These are phyloP conservation scores for Papilio aristodemus DNA, from an alignment of 1,140 invertebrate species.

Conservation along the genomic window DNA sequence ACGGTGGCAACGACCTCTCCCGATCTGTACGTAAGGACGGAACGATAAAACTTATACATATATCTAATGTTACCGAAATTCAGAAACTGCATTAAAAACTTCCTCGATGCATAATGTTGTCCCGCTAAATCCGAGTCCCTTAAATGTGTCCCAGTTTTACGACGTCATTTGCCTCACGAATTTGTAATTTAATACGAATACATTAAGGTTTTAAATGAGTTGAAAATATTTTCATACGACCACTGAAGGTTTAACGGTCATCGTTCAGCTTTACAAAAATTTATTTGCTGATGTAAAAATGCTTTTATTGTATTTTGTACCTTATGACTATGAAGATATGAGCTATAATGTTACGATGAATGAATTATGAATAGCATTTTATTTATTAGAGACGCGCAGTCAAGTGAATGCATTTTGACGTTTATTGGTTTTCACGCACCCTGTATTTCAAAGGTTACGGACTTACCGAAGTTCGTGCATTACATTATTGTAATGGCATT, in stretches of 20 bases:
- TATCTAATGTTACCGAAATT: slow-evolving; percentile 51
- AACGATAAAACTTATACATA: slow-evolving; percentile 45
- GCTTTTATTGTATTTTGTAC: slow-evolving; percentile 35
- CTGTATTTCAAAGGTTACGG: slow-evolving; percentile 58
- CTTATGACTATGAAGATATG: slow-evolving; percentile 36
- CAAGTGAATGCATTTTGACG: slow-evolving; percentile 58
- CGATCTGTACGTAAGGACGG: slow-evolving; percentile 39
- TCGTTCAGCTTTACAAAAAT: slow-evolving; percentile 39
- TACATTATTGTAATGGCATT: slow-evolving; percentile 57
- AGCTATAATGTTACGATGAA: slow-evolving; percentile 18
- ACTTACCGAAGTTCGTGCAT: slow-evolving; percentile 47
- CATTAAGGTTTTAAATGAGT: slow-evolving; percentile 38
- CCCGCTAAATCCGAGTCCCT: slow-evolving; percentile 35
- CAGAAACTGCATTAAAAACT: slow-evolving; percentile 58
- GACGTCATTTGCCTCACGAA: slow-evolving; percentile 30
- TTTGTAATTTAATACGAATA: slow-evolving; percentile 39
- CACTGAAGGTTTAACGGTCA: slow-evolving; percentile 41
- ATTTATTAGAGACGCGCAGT: slow-evolving; percentile 46
- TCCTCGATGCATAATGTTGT: slow-evolving; percentile 38
- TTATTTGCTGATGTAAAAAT: slow-evolving; percentile 38
- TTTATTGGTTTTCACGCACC: slow-evolving; percentile 68
- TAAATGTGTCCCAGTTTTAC: slow-evolving; percentile 45
- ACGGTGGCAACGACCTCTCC: slow-evolving; percentile 65
- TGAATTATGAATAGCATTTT: slow-evolving; percentile 40
- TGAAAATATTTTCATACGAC: slow-evolving; percentile 24